Evolutionary conservation across 2,113 vertebrate species (phyloP).

Genomic region (Fukomys damarensis): DNA sequence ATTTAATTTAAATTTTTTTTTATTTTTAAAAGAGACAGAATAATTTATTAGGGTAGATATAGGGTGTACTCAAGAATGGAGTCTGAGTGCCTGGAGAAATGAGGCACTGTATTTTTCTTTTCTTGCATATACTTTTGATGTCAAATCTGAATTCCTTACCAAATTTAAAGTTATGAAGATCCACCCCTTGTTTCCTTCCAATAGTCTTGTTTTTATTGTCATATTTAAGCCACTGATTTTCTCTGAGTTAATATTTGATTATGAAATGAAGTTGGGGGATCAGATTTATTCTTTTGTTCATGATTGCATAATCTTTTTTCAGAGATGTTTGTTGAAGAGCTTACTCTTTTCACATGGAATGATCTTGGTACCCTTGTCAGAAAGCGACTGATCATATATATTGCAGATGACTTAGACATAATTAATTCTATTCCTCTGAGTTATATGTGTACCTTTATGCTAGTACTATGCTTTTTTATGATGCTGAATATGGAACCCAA

Average conservation of each 20-base stretch:
- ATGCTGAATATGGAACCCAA: background rate
- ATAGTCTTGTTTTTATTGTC: background rate
- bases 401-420: background rate
- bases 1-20: background rate
- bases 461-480: background rate
- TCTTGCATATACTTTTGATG: background rate
- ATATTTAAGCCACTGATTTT: background rate
- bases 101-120: background rate
- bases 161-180: background rate
- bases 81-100: background rate
- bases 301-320: background rate
- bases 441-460: background rate
- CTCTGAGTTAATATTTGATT: background rate
- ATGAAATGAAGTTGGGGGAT: background rate
- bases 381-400: background rate
- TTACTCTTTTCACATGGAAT: background rate
- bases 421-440: background rate
- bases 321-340: constrained; percentile 1
- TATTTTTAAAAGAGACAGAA: background rate
- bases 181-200: background rate
- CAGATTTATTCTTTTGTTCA: background rate
- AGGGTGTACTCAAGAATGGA: background rate
- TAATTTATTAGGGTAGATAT: background rate
- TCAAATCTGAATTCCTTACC: background rate
- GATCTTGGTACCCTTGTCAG: background rate